These are phyloP conservation scores for Poecile montanus DNA, from an alignment of 2,797 vertebrate species.

Conservation along the genomic window DNA sequence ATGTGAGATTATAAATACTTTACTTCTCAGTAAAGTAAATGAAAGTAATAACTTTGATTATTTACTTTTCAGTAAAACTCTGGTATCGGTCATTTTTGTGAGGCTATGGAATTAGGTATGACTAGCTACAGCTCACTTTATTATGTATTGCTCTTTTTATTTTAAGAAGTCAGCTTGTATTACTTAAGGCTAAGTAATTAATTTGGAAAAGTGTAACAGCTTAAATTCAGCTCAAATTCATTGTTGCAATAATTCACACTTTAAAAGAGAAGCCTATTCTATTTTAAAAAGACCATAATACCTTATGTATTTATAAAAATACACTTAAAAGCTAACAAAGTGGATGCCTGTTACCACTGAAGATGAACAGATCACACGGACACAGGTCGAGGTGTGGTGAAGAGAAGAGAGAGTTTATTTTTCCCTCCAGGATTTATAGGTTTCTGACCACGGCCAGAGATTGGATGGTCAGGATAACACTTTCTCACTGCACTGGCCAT, in stretches of 20 bases:
- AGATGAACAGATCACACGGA: too few relatives aligned
- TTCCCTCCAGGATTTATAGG: too few relatives aligned
- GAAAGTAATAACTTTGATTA: too few relatives aligned
- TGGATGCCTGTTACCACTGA: too few relatives aligned
- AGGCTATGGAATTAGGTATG: neutral
- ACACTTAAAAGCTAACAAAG: neutral
- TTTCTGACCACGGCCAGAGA: too few relatives aligned
- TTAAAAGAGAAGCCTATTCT: neutral
- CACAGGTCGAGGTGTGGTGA: too few relatives aligned
- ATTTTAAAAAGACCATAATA: neutral
- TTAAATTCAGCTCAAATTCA: neutral
- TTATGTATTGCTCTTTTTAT: neutral
- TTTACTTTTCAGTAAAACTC: neutral
- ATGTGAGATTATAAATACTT: neutral
- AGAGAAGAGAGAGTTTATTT: too few relatives aligned
- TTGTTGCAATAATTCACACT: neutral
- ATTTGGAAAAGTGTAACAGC: neutral
- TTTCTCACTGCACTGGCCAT: too few relatives aligned
- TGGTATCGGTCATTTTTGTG: neutral
- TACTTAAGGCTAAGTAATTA: neutral
- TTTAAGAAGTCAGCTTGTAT: neutral
- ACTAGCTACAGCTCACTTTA: neutral
- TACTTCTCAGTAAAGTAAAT: neutral
- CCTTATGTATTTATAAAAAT: neutral
- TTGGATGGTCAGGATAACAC: too few relatives aligned